Evolutionary conservation across 2,797 vertebrate species (phyloP), one percentile per base, ranked within the genome.

Genomic region (Molossus molossus): DNA sequence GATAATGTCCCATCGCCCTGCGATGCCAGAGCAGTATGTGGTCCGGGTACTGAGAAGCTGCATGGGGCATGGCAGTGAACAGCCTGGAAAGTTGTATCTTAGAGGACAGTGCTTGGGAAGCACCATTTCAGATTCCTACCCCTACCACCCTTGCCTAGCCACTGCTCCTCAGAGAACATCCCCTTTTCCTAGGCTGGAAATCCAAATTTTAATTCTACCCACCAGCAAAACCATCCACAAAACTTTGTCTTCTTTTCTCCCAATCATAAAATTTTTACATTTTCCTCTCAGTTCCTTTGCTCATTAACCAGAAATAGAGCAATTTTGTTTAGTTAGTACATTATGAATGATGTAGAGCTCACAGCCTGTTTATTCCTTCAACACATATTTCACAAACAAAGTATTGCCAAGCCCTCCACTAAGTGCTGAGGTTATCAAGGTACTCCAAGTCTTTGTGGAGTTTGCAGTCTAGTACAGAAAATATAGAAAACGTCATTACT

Each of bases 311-410:
- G 11, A 84, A 73, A 53, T 57, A 29, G 1, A 21, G 15, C 65
- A 45, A 67, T 10, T 72, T 37, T 60, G 9, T 25, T 57, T 12
- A 37, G 20, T 92, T 45, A 53, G 10, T 79, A 81, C 75, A 57
- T 10, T 53, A 18, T 27, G 9, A 73, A 50, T 25, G 23, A 33
- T 37, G 0, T 55, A 58, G 15, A 53, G 9, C 87, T 72, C 14
- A 84, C 8, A 79, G 57, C n/a, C 48, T 55, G 76, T 40, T 72
- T 21, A 83, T 70, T 84, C 81, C 64, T 75, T 87, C 77, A 88
- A 55, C 37, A 76, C 64, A 1, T n/a, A 96, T 70, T 40, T 17
- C 58, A 58, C 37, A 95, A 79, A 21, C 23, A 48, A 85, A 94
- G 37, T 25, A 82, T 29, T 29, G 11, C 9, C 29, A 48, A 92